Conservation (phyloP, 2,113 vertebrate genomes). For the Apeltes quadracus region DNA sequence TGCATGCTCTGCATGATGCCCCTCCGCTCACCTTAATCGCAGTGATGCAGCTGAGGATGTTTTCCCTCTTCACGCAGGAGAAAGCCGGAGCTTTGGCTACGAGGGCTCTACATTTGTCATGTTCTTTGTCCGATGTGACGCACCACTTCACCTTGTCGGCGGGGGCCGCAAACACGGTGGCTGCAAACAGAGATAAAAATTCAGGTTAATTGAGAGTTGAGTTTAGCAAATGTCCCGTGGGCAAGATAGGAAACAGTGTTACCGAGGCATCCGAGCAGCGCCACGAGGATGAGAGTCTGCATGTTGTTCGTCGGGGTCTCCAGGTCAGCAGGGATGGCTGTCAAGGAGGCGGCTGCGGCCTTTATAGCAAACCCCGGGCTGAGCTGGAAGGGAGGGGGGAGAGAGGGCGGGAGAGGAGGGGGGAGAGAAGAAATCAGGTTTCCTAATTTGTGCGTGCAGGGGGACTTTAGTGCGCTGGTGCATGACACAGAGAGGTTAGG, state of each 20-base stretch:
- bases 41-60: conserved; percentile 59
- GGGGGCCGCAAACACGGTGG: conserved; percentile 32
- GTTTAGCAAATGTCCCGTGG: too few relatives aligned
- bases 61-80: conserved; percentile 47
- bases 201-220: not conserved
- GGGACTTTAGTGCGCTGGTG: conserved; percentile 34
- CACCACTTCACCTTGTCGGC: conserved; percentile 72
- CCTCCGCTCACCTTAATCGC: conserved; percentile 72
- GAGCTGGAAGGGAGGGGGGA: not conserved
- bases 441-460: conserved; percentile 55
- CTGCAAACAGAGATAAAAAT: conserved; percentile 25
- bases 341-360: not conserved
- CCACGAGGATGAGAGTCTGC: conserved; percentile 63
- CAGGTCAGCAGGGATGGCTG: conserved; percentile 44
- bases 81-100: not conserved
- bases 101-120: conserved; percentile 61
- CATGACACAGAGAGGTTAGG: conserved; percentile 3
- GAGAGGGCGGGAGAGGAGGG: not conserved
- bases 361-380: conserved; percentile 69
- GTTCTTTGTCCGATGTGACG: conserved; percentile 64
- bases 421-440: conserved; percentile 50
- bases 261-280: conserved; percentile 77
- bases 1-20: not conserved
- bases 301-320: conserved; percentile 57
- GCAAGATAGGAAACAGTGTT: conserved; percentile 34